Evolutionary conservation across 2,888 invertebrate species (phyloP), one percentile per base, ranked within the genome.

Genomic region (Blastobasis adustella): DNA sequence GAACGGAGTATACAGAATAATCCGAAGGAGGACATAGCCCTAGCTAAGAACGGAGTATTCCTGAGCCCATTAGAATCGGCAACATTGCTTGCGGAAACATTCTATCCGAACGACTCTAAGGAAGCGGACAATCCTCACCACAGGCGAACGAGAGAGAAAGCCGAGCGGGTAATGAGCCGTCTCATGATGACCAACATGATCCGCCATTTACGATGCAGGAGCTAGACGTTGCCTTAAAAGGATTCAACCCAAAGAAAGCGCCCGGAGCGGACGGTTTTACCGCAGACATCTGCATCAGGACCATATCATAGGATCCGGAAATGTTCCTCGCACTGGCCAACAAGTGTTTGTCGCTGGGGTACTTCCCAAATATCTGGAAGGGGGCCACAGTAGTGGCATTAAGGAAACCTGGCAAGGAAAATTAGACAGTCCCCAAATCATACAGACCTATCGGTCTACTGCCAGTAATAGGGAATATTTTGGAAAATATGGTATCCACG

Each of bases 171-270:
- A 40, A 40, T 9, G 9, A 40, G 40, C 40, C 9, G 9, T 6
- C 6, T 40, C 40, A 40, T 8, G 40, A 40, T 40, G 40, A 40
- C 6, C 40, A 40, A 40, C 40, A 8, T 40, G 40, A 40, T 40
- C 40, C 40, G 9, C 45, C 39, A n/a, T 6, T 45, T 46, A 43
- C 56, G 49, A 23, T n/a, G 5, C 5, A 8, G n/a, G 7, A 50
- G 37, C 46, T 48, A 47, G 43, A 45, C 42, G 10, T n/a, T 44
- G 45, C 46, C 4, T 43, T 47, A 8, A n/a, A 10, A 4, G 40
- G 39, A 5, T 49, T 57, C 9, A 54, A 54, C 39, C 54, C 59
- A 0, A 55, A 52, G 39, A 58, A 57, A 44, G 58, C 58, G 0
- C 23, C 23, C 23, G 55, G 59, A 1, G 23, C 45, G 0, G 59